Base-by-base conservation (phyloP, 2,113 vertebrate species). In the Cyrtonyx montezumae region DNA sequence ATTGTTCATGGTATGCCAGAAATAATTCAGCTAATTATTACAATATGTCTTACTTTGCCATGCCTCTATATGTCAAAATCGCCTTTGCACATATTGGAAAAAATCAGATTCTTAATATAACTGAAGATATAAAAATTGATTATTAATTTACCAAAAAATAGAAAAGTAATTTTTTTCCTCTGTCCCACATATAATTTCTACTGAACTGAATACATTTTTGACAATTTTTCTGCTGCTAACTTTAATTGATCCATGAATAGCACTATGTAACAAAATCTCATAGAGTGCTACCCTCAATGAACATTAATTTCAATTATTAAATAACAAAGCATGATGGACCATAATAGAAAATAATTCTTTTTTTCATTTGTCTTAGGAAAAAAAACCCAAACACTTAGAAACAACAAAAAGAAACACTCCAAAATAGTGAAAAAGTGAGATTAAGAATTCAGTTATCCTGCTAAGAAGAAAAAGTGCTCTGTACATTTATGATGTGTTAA, bases 11-110 rank as follows among this genome's bases (percentile, higher is more conserved):
- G 92, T 92, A 96, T 97, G 97, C 97, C 96, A 98, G 96, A 88
- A 98, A 98, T 98, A 97, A 98, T 98, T 98, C 96, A 94, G 91
- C 94, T 98, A 98, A 98, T 98, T 98, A 98, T 98, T 96, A 97
- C 91, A 97, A 97, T 98, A 98, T 96, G 96, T 98, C 97, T 98
- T 98, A 97, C 96, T 98, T 98, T 96, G 85, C 96, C 76, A 55
- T 94, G 91, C 84, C 95, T 94, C 87, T 96, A 48, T 95, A 88
- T 97, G 93, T 97, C 96, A 97, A 95, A 97, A 97, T 65, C 65
- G 20, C 87, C 93, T 96, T 92, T 96, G 63, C 66, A 77, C 69
- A 75, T 91, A 93, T 68, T 90, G 71, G 61, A 94, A 90, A 97
- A 95, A 87, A 87, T 96, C 32, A 80, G 53, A 84, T 93, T 81